phyloP scores from a whole-genome alignment of 2,113 vertebrate species.

The Orcinus orca region DNA sequence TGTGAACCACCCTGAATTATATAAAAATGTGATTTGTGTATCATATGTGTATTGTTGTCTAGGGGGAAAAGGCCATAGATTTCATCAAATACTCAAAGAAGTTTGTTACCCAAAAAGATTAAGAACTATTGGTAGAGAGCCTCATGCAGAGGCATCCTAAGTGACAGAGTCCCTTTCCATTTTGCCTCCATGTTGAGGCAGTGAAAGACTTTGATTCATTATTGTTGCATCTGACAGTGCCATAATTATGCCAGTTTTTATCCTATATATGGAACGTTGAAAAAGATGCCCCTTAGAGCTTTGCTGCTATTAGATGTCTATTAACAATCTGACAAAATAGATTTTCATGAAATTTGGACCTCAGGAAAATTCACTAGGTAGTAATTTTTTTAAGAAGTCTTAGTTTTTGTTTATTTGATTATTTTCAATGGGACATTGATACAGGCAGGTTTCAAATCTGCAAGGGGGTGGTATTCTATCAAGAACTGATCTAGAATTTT shows the following conservation, averaged over 20 bases:
- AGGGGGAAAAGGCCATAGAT: background rate
- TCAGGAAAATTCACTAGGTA: background rate
- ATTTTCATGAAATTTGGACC: background rate
- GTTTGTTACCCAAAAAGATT: background rate
- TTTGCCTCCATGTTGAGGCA: background rate
- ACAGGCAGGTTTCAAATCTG: background rate
- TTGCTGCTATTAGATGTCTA: background rate
- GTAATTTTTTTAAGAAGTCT: background rate
- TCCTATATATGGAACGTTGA: background rate
- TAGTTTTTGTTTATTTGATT: constrained; percentile 3
- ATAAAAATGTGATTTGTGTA: background rate
- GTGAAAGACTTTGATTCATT: background rate
- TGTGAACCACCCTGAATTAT: background rate
- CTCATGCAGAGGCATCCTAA: background rate
- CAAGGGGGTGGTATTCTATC: background rate
- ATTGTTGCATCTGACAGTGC: background rate
- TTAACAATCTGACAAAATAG: background rate
- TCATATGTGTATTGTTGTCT: background rate
- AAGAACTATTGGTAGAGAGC: background rate
- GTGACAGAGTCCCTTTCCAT: background rate
- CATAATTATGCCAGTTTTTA: background rate
- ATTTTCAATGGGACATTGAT: background rate
- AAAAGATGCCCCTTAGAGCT: background rate
- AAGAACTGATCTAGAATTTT: background rate
- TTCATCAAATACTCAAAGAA: background rate